Evolutionary conservation across 2,113 vertebrate genomes (phyloP).

Genomic region (Hippolais icterina): DNA sequence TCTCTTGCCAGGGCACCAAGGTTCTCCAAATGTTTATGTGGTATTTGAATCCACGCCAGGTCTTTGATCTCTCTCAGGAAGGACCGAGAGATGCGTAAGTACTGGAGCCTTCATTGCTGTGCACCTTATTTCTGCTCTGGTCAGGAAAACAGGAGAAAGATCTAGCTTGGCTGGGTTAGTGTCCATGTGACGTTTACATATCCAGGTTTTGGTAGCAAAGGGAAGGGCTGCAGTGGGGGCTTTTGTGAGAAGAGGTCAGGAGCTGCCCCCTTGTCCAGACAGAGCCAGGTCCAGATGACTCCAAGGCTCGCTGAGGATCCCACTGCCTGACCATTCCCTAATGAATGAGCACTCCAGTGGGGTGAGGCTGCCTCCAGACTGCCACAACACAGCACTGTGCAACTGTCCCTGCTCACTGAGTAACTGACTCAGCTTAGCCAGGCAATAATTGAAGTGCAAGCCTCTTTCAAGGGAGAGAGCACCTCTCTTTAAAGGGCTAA

Average conservation of each 20-base stretch:
- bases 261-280: not conserved
- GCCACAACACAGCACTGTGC: not conserved
- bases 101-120: not conserved
- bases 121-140: not conserved
- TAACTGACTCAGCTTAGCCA: not conserved
- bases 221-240: not conserved
- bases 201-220: not conserved
- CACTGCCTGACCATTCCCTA: not conserved
- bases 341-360: not conserved
- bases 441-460: not conserved
- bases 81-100: conserved; percentile 86
- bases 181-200: not conserved
- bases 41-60: conserved; percentile 84
- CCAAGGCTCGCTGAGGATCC: accelerated
- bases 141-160: not conserved
- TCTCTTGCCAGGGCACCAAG: conserved; percentile 76
- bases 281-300: not conserved
- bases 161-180: not conserved
- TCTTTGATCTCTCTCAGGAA: conserved; percentile 85
- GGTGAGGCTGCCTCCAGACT: not conserved
- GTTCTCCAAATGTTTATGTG: conserved; percentile 86
- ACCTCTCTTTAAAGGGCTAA: not conserved
- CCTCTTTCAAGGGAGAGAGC: too few species aligned
- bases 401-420: not conserved
- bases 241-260: not conserved